Evolutionary conservation across 1,140 invertebrate genomes (phyloP), one percentile per base, ranked within the genome.

Genomic region (Nixonia krombeini): DNA sequence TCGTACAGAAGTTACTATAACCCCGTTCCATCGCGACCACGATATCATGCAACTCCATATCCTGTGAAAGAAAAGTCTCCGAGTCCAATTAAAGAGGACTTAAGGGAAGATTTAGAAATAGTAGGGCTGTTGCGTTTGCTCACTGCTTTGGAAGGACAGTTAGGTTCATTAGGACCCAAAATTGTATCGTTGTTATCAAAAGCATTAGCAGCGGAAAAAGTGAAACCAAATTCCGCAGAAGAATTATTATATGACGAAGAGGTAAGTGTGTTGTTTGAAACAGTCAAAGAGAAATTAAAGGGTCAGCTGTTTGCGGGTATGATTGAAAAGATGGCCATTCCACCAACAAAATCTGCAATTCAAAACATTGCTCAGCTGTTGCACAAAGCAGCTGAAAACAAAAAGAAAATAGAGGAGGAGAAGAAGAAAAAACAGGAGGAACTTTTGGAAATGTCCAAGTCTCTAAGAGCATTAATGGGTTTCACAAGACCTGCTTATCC

Each of bases 211-310:
- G 88, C 94, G 81, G 93, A 95, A 70, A 93, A 92, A 79, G 86
- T 86, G n/a, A 80, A 82, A 12, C 75, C 91, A 0, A 92, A 92
- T 78, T 91, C 91, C 2, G 91, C 92, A 0, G 92, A 93, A 46
- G 88, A 90, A 42, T 67, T 94, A 1, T 73, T 94, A 0, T 86
- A 89, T 18, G 89, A 91, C 62, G 90, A 92, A 16, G 86, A 90
- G 25, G 89, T 91, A 41, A 89, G 88, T 69, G 90, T 93, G 0
- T 83, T 94, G 31, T 89, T 95, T 44, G 93, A 94, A 82, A 94
- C 92, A 0, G 90, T 91, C 0, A 94, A 94, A 75, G 93, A 95
- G 74, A 94, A 94, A 78, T 81, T 95, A 8, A 93, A 93, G 81
- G 93, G 93, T 26, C 91, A 93, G 46, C 78, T 93, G 23, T 89